phyloP scores from a whole-genome alignment of 2,888 invertebrate species.

The Lottia scabra region DNA sequence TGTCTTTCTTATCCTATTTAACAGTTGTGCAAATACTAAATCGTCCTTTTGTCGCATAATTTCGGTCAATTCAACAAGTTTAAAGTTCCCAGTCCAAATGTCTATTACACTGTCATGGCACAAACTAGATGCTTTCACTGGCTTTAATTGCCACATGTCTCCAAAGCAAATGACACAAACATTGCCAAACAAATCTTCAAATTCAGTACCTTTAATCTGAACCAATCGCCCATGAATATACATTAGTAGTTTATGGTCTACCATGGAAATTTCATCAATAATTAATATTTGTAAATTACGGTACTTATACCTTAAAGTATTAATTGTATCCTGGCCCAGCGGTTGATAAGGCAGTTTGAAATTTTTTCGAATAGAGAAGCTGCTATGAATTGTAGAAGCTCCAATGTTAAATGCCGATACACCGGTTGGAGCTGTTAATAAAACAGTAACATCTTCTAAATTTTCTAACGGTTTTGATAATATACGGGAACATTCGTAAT shows the following conservation, averaged over 20 bases:
- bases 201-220: conserved; percentile 16
- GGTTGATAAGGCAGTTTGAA: conserved; percentile 10
- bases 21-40: neutral
- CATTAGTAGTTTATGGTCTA: conserved; percentile 1
- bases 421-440: neutral
- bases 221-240: conserved; percentile 16
- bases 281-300: conserved; percentile 13
- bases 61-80: no score
- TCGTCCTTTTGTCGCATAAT: no score
- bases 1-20: no score
- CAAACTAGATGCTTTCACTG: no score
- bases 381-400: neutral
- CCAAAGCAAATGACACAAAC: neutral
- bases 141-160: no score
- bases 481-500: conserved; percentile 17
- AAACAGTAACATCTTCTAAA: conserved; percentile 11
- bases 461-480: neutral
- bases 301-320: no score
- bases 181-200: conserved; percentile 16
- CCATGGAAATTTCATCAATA: conserved; percentile 23
- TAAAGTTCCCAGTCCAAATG: no score
- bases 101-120: no score
- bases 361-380: neutral
- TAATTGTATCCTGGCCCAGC: no score
- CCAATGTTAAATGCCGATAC: neutral